Percentiles rank a stretch among this genome's conserved stretches.
phyloP scores from a whole-genome alignment of 2,888 invertebrate species.

The Macroteleia sp. region DNA sequence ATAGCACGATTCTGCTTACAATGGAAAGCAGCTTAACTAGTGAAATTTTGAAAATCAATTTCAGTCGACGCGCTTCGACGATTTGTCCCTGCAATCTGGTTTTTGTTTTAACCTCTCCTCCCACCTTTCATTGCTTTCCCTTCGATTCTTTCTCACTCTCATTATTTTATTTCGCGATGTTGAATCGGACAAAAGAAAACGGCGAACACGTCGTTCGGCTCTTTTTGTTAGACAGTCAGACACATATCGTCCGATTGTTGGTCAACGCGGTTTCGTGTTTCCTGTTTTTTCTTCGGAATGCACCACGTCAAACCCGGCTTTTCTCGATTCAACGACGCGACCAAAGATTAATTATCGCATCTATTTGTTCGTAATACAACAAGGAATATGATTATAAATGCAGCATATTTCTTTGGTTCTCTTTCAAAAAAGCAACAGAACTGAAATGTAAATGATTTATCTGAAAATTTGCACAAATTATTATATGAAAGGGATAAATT shows the following conservation, averaged over 20 bases:
- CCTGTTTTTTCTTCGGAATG: slow-evolving; percentile 17
- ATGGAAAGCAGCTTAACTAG: slow-evolving; percentile 52
- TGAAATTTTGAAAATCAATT: slow-evolving; percentile 62
- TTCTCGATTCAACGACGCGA: slow-evolving; percentile 18
- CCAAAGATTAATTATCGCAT: slow-evolving; percentile 52
- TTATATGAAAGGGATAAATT: too few relatives aligned
- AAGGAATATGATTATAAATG: slow-evolving; percentile 12
- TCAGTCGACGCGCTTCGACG: slow-evolving; percentile 26
- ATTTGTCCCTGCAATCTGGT: slow-evolving; percentile 42
- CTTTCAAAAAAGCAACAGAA: too few relatives aligned
- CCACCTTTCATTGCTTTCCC: background rate
- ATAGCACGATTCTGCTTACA: too few relatives aligned
- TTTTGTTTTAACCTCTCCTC: slow-evolving; percentile 18
- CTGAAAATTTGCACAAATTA: too few relatives aligned
- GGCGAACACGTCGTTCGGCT: slow-evolving; percentile 34
- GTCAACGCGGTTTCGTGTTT: slow-evolving; percentile 46
- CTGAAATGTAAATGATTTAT: too few relatives aligned
- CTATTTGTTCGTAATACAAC: slow-evolving; percentile 13
- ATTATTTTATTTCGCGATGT: slow-evolving; percentile 63
- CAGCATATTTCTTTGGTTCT: too few relatives aligned
- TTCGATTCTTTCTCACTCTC: slow-evolving; percentile 28
- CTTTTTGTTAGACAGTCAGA: slow-evolving; percentile 44
- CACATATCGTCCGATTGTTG: slow-evolving; percentile 57
- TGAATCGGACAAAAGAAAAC: slow-evolving; percentile 51
- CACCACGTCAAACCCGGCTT: slow-evolving; percentile 26